Evolutionary conservation across 1,140 invertebrate genomes (phyloP).

Genomic region (Phthorimaea operculella): DNA sequence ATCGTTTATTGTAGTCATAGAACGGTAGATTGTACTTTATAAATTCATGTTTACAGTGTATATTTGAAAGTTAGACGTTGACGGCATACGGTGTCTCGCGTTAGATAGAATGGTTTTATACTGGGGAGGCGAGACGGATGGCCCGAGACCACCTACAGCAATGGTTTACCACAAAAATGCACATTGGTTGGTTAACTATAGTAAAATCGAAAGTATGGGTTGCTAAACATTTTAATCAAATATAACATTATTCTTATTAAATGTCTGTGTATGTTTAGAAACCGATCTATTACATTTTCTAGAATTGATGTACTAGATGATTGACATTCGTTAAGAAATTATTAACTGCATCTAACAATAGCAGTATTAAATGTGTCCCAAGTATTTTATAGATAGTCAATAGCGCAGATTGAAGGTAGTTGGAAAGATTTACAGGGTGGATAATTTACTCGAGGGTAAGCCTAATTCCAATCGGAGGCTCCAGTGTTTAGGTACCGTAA

Average conservation of each 20-base stretch:
- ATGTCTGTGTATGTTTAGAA: too few relatives aligned
- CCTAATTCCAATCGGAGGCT: not conserved
- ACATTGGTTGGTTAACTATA: slow-evolving; percentile 48
- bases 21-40: slow-evolving; percentile 52
- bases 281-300: too few relatives aligned
- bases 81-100: slow-evolving; percentile 19
- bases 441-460: not conserved
- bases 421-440: slow-evolving; percentile 13
- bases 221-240: slow-evolving; percentile 27
- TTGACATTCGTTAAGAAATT: slow-evolving; percentile 6
- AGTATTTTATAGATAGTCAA: slow-evolving; percentile 32
- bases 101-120: slow-evolving; percentile 11
- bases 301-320: too few relatives aligned
- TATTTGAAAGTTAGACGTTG: slow-evolving; percentile 18
- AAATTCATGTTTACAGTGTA: slow-evolving; percentile 19
- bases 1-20: slow-evolving; percentile 66
- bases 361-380: slow-evolving; percentile 48
- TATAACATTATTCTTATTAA: not conserved
- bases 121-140: too few relatives aligned
- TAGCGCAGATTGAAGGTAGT: slow-evolving; percentile 24
- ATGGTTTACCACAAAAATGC: slow-evolving; percentile 40
- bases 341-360: slow-evolving; percentile 41
- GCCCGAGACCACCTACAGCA: not conserved
- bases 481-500: too few relatives aligned
- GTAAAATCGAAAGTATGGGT: slow-evolving; percentile 49